Percentiles rank a stretch among this genome's conserved stretches.
Conservation (phyloP, 2,113 vertebrate genomes). For the Mungos mungo region DNA sequence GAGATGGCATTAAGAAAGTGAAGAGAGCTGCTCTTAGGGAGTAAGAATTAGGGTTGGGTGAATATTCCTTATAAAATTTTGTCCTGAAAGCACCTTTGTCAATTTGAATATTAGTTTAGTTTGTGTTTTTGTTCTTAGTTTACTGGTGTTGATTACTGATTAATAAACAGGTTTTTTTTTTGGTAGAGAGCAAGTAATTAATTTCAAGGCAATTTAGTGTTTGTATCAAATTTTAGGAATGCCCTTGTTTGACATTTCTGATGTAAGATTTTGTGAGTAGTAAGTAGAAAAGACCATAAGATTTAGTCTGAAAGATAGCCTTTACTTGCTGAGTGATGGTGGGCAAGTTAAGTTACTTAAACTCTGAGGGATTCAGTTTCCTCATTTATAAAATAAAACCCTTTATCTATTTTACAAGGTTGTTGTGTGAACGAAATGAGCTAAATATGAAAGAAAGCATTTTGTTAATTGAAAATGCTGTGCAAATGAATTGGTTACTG, state of each 20-base stretch:
- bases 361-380: background rate
- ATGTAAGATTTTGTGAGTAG: conserved; percentile 30
- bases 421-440: background rate
- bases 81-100: background rate
- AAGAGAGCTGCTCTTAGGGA: background rate
- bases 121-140: conserved; percentile 22
- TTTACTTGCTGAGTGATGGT: conserved; percentile 1
- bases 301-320: background rate
- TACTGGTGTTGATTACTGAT: background rate
- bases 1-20: background rate
- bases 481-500: conserved; percentile 18
- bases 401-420: background rate
- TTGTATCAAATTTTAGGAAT: conserved; percentile 3
- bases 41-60: background rate
- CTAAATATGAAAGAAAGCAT: background rate
- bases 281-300: background rate
- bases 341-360: conserved; percentile 35
- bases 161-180: background rate
- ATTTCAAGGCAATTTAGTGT: background rate
- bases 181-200: conserved; percentile 1
- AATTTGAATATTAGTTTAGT: conserved; percentile 39
- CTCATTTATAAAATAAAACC: conserved; percentile 43
- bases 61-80: conserved; percentile 25
- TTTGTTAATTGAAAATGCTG: conserved; percentile 52
- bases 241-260: conserved; percentile 18